These are phyloP conservation scores for Nymphicus hollandicus DNA, from an alignment of 2,113 vertebrate genomes.

Conservation along the genomic window DNA sequence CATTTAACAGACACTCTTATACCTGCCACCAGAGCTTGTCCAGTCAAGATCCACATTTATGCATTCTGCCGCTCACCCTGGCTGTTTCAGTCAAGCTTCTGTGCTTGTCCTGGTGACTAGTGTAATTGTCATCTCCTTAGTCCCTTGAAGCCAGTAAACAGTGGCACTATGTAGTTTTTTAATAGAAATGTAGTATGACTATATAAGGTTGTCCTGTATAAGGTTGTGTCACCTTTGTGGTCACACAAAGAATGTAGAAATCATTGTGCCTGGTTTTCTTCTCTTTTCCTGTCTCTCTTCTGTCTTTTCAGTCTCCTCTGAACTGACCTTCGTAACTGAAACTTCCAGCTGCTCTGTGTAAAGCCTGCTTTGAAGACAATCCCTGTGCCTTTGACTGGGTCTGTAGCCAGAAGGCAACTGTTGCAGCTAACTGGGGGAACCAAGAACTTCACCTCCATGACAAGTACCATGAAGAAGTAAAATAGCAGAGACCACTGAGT, in stretches of 20 bases:
- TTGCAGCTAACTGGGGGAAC: background rate
- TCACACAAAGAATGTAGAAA: background rate
- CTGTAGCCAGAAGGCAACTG: background rate
- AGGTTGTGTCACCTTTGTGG: background rate
- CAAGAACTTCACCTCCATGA: background rate
- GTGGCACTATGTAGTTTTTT: background rate
- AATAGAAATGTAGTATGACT: background rate
- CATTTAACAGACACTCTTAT: background rate
- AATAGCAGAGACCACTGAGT: background rate
- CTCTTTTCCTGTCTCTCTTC: background rate
- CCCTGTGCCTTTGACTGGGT: background rate
- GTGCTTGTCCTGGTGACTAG: background rate
- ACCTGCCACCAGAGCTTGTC: background rate
- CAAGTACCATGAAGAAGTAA: background rate
- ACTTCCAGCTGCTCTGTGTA: background rate
- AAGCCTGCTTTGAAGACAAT: background rate
- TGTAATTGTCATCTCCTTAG: background rate
- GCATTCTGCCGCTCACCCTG: background rate
- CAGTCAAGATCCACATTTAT: background rate
- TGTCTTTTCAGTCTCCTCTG: conserved; percentile 38
- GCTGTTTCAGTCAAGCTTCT: background rate
- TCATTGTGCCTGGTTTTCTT: background rate
- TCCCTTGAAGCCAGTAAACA: background rate
- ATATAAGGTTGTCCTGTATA: background rate
- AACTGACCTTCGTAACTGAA: background rate